Conservation (phyloP, 2,797 vertebrate genomes). For the Gobionotothen gibberifrons region DNA sequence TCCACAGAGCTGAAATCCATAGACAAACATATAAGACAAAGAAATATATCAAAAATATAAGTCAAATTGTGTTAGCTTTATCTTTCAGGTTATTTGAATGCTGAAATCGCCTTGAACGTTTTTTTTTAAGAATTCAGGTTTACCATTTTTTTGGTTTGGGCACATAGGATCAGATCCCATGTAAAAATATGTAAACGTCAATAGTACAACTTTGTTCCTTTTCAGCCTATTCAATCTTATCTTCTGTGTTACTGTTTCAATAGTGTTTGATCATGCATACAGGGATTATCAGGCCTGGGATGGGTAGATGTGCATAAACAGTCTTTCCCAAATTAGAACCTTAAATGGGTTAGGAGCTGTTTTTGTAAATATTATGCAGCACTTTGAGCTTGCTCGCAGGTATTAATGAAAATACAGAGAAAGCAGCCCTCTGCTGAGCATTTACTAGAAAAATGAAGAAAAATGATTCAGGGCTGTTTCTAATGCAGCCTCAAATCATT, state of each 20-base stretch:
- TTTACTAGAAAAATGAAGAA: constrained; percentile 42
- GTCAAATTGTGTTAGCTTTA: no score
- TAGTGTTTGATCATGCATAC: constrained; percentile 60
- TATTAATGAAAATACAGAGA: constrained; percentile 32
- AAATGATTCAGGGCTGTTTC: constrained; percentile 38
- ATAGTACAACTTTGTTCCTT: background rate
- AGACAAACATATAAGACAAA: background rate
- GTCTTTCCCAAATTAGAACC: constrained; percentile 62
- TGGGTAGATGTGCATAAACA: constrained; percentile 54
- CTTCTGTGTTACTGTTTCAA: constrained; percentile 49
- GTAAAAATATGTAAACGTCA: constrained; percentile 2
- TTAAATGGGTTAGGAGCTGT: constrained; percentile 53
- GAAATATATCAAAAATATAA: background rate
- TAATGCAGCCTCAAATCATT: constrained; percentile 39
- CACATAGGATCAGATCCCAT: background rate
- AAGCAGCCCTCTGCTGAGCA: constrained; percentile 18
- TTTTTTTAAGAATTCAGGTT: background rate
- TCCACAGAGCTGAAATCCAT: background rate
- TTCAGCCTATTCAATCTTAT: constrained; percentile 18
- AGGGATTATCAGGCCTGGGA: constrained; percentile 57
- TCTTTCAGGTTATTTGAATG: no score
- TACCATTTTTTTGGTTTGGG: background rate
- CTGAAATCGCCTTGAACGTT: no score
- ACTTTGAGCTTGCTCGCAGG: constrained; percentile 45
- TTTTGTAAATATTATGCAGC: constrained; percentile 40